phyloP scores from a whole-genome alignment of 1,140 invertebrate genomes.

The Platorchestia sp. region DNA sequence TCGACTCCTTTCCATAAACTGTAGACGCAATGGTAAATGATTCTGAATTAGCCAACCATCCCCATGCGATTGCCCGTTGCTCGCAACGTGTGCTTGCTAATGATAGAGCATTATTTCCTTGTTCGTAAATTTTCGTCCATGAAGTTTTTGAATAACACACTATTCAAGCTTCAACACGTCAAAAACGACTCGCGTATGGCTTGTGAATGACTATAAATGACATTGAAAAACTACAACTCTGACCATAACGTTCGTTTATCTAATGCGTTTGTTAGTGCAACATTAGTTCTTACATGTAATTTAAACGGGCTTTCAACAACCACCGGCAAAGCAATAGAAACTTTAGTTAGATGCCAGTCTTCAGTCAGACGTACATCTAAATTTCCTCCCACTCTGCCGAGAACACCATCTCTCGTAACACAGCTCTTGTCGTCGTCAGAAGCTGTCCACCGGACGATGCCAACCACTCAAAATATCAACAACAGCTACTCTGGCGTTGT shows the following conservation, averaged over 20 bases:
- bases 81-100: background rate
- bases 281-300: background rate
- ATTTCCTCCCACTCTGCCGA: background rate
- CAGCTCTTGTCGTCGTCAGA: background rate
- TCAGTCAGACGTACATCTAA: background rate
- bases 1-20: too few relatives aligned
- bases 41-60: background rate
- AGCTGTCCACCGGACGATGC: background rate
- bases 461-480: background rate
- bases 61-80: background rate
- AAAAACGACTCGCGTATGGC: background rate
- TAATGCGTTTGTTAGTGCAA: background rate
- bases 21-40: background rate
- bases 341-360: background rate
- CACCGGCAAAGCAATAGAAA: background rate
- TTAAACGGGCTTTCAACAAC: background rate
- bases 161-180: background rate
- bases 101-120: too few relatives aligned
- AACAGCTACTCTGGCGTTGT: background rate
- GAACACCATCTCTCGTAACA: background rate
- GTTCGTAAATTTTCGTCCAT: too few relatives aligned
- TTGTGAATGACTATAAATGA: background rate
- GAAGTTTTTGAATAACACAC: too few relatives aligned
- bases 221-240: background rate
- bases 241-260: background rate